Evolutionary conservation across 1,140 invertebrate genomes (phyloP).

Genomic region (Atta texana): DNA sequence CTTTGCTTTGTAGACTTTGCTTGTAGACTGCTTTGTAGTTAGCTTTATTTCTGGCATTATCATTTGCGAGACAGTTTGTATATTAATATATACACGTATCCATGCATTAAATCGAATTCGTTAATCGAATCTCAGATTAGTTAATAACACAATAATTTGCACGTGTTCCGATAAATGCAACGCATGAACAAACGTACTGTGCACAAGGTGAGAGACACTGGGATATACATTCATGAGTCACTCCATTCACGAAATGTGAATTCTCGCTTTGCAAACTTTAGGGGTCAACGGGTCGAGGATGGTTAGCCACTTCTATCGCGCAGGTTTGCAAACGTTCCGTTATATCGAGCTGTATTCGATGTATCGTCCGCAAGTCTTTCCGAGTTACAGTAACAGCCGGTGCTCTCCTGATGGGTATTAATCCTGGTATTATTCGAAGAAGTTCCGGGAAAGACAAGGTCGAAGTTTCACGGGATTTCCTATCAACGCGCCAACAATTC

Average conservation of each 20-base stretch:
- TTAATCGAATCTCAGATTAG: constrained; percentile 33
- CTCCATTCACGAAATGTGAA: constrained; percentile 76
- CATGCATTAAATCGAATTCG: background rate
- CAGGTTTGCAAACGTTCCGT: constrained; percentile 48
- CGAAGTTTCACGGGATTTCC: constrained; percentile 55
- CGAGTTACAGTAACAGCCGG: constrained; percentile 36
- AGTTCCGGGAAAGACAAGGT: constrained; percentile 34
- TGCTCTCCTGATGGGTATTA: constrained; percentile 34
- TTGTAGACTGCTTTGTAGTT: no score
- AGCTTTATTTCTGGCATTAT: background rate
- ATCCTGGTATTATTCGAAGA: constrained; percentile 51
- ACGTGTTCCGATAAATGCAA: background rate
- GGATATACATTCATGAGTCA: constrained; percentile 75
- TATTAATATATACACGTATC: background rate
- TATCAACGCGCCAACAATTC: constrained; percentile 15
- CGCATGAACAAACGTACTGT: background rate
- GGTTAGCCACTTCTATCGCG: constrained; percentile 69
- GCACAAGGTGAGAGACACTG: constrained; percentile 67
- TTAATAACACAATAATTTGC: constrained; percentile 7
- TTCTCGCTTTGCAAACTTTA: constrained; percentile 75
- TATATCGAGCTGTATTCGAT: constrained; percentile 24
- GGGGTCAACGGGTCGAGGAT: constrained; percentile 74
- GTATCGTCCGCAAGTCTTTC: constrained; percentile 48
- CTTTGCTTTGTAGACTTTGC: background rate
- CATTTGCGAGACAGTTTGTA: background rate